Conservation (phyloP, 2,888 invertebrate genomes). For the Belgica antarctica region DNA sequence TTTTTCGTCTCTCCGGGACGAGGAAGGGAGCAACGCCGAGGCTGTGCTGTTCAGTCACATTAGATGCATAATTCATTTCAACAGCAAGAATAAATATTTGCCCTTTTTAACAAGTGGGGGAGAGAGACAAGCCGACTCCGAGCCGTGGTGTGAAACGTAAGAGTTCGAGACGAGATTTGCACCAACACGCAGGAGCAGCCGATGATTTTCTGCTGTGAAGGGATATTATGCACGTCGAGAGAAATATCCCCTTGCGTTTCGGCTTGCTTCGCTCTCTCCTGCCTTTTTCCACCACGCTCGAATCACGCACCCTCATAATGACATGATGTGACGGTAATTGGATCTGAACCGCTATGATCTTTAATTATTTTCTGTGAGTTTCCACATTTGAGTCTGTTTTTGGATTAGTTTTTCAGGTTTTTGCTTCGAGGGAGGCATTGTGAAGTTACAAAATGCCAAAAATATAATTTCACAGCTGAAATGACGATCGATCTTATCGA, state of each 20-base stretch:
- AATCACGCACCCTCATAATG: not conserved
- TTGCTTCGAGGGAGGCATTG: too few relatives aligned
- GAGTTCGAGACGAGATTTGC: not conserved
- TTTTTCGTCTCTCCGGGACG: not conserved
- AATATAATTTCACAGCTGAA: too few relatives aligned
- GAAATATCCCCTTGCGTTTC: not conserved
- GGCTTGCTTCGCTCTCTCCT: too few relatives aligned
- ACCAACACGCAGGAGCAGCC: constrained; percentile 37
- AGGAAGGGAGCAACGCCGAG: not conserved
- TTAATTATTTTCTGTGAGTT: constrained; percentile 4
- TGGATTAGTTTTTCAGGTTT: too few relatives aligned
- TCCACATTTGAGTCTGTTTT: too few relatives aligned
- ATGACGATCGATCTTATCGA: too few relatives aligned
- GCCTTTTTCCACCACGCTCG: too few relatives aligned
- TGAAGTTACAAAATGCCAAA: too few relatives aligned
- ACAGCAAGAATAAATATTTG: not conserved
- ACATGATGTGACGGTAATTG: not conserved
- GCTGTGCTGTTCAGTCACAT: constrained; percentile 18
- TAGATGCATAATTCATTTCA: constrained; percentile 34
- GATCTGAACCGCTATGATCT: constrained; percentile 9
- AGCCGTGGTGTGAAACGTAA: not conserved
- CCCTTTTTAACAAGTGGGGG: not conserved
- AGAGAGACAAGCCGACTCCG: too few relatives aligned
- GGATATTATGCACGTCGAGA: constrained; percentile 1
- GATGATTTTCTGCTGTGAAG: constrained; percentile 6